Evolutionary conservation across 2,888 invertebrate genomes (phyloP), one percentile per base, ranked within the genome.

Genomic region (Teinopalpus imperialis): DNA sequence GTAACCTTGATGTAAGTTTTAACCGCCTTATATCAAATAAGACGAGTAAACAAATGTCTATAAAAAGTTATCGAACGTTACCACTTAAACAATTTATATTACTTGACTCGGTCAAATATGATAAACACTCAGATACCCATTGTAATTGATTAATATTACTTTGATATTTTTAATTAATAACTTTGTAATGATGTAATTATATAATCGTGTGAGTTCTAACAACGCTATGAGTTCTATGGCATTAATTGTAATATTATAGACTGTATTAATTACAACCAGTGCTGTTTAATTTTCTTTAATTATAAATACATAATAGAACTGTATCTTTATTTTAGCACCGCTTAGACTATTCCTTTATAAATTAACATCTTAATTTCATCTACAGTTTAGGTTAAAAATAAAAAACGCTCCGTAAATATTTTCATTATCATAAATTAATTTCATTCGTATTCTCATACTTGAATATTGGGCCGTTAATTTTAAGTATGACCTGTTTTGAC

Each of bases 401-500:
- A 57, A 54, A 60, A 61, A 62, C 66, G 64, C 51, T 56, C 49
- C 57, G 52, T 61, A 56, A 58, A 52, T 50, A 58, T 46, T 40
- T 39, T 29, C 51, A 71, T 74, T 70, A 69, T 58, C 63, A 71
- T 72, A 70, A 72, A 47, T 71, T 66, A 66, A 63, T 26, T 60
- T 64, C 57, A 55, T 57, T 53, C 59, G 56, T 61, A 65, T 69
- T 66, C 56, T 53, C 61, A 56, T 61, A 66, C 69, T 64, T 65
- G 58, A 65, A 60, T 63, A 65, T 50, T 54, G 42, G 52, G 59
- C 59, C 63, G 63, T 74, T 75, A 69, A 50, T 66, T 72, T 67
- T 61, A 63, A 68, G 59, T 65, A 61, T 61, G 62, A 63, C 66
- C 61, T 69, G 67, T 70, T 66, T 65, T 66, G 66, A 74, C 63